Evolutionary conservation across 35 echinoderm and acorn worm species (phyloP), one percentile per base, ranked within the genome.

Genomic region (Apostichopus parvimensis): DNA sequence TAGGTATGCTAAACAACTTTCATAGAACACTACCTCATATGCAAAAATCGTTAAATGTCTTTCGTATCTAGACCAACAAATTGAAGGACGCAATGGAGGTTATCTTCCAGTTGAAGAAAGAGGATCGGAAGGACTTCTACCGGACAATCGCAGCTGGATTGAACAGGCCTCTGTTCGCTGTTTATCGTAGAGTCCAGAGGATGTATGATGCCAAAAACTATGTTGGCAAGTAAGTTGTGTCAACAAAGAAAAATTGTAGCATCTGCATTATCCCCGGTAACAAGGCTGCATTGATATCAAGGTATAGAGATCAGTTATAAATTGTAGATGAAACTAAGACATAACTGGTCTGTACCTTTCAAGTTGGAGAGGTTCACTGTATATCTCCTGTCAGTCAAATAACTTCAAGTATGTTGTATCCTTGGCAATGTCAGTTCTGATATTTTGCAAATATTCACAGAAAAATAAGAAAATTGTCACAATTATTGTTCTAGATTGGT

Each of bases 121-220:
- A 99, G 57, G 93, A 96, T 54, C 79, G 97, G 62, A 99, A 99
- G 78, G 93, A 96, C 53, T 99, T 99, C 53, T 99, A 99, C 65
- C 95, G 97, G 24, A 93, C 78, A 25, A 94, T 99, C 45, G 93
- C 97, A 11, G 91, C 96, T 34, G 97, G 93, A 53, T 83, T 99
- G 15, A 92, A 99, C 55, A 90, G 97, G 22, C 97, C 97, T 14
- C 86, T 99, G 17, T 99, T 98, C 86, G 97, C 97, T 61, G 93
- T 99, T 45, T 99, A 99, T 79, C 87, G 97, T 6, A 87, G 93
- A 68, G 95, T 99, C 20, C 92, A 96, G 54, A 68, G 97, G 45
- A 96, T 96, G 95, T 96, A 99, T 66, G 97, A 99, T 77, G 86
- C 73, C 34, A 99, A 96, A 70, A 99, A 99, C 85, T 95, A 99